Base-by-base conservation (phyloP, 2,888 invertebrate genomes). In the Liopterus haemorrhoidalis region DNA sequence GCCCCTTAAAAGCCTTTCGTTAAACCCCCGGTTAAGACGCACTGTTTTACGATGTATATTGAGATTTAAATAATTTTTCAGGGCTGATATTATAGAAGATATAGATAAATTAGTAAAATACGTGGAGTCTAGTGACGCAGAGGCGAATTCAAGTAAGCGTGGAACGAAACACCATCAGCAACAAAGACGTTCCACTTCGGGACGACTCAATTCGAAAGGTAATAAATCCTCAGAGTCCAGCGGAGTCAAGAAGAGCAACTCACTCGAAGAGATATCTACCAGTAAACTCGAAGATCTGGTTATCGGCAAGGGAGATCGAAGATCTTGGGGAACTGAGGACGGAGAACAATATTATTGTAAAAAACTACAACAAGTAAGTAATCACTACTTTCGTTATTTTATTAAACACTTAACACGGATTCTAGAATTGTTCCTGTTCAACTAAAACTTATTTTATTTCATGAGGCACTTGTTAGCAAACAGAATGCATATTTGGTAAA, bases 221-320 rank as follows among this genome's bases (percentile, higher is more conserved):
- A n/a, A n/a, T n/a, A n/a, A n/a, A n/a, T n/a, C n/a, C n/a, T n/a
- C n/a, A n/a, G n/a, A n/a, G n/a, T n/a, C n/a, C n/a, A 36, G 36
- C 28, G 21, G 40, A 48, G 31, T 37, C 71, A 72, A 84, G 62
- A 83, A 86, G 54, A 81, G 85, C 52, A 82, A 84, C 61, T 87
- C 87, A 20, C 69, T 89, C 56, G 87, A 88, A 65, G 89, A 89
- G 68, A 76, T 87, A 53, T 85, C 85, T 35, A 81, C 82, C 55
- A 80, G 83, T 46, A 82, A 79, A 65, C 71, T 85, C 52, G 83
- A 82, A 59, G 84, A 84, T 59, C 73, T 81, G 43, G 66, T 39
- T 58, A 54, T 64, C 48, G 59, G 53, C 22, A 56, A 51, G 30
- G 52, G 50, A 41, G 48, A 24, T 14, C 53, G 54, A 55, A 51